phyloP scores from a whole-genome alignment of 2,888 invertebrate genomes.

The Rhimphoctona megacephalus region DNA sequence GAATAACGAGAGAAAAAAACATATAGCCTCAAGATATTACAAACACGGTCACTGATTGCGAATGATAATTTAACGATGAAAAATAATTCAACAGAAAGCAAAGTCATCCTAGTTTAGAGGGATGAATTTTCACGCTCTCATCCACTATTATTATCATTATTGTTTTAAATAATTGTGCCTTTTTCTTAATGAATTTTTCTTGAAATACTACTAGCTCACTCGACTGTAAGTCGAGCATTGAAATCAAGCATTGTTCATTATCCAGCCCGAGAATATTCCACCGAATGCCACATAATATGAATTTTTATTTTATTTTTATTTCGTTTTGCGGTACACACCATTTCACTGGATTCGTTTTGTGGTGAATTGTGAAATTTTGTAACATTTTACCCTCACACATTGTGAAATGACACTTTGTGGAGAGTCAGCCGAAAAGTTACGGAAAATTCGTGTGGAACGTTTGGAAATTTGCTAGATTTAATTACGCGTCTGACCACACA shows the following conservation, averaged over 20 bases:
- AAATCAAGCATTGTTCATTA: slow-evolving; percentile 15
- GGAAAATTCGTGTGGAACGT: background rate
- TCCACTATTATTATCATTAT: background rate
- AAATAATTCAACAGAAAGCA: slow-evolving; percentile 16
- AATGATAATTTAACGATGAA: slow-evolving; percentile 60
- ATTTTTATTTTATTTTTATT: slow-evolving; percentile 4
- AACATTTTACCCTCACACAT: background rate
- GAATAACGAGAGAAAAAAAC: background rate
- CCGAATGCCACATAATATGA: background rate
- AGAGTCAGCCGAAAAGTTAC: background rate
- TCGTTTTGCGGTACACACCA: background rate
- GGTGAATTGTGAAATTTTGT: slow-evolving; percentile 17
- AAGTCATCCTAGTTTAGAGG: background rate
- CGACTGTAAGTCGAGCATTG: background rate
- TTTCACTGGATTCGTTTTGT: slow-evolving; percentile 6
- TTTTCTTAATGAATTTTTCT: background rate
- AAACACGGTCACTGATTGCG: slow-evolving; percentile 35
- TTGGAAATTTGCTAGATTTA: background rate
- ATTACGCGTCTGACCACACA: slow-evolving; percentile 24
- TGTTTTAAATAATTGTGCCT: background rate
- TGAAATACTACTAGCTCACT: background rate
- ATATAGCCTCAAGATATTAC: slow-evolving; percentile 19
- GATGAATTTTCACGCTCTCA: background rate
- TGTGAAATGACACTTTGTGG: slow-evolving; percentile 13
- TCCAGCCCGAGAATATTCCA: slow-evolving; percentile 5